phyloP scores from a whole-genome alignment of 1,140 invertebrate genomes.

The Acyrthosiphon pisum region DNA sequence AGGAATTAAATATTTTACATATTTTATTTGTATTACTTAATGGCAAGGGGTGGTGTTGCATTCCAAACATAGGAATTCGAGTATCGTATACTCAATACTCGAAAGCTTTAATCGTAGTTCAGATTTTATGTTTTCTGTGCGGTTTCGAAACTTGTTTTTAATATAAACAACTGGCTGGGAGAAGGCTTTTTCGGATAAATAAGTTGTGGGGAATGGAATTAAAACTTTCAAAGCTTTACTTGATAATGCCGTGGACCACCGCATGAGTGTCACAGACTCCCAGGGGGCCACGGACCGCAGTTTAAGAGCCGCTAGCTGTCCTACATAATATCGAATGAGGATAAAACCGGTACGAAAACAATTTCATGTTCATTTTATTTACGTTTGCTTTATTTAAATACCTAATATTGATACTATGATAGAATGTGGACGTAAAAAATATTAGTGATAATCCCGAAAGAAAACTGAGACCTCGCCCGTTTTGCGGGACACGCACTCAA shows the following conservation, averaged over 20 bases:
- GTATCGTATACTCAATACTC: background rate
- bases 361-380: background rate
- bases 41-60: background rate
- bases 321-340: background rate
- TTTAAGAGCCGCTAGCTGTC: background rate
- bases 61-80: background rate
- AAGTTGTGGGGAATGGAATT: background rate
- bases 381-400: background rate
- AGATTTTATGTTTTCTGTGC: background rate
- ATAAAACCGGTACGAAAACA: background rate
- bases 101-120: background rate
- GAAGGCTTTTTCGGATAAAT: background rate
- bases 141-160: background rate
- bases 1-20: background rate
- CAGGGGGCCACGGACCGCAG: background rate
- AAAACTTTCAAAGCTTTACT: slow-evolving; percentile 1
- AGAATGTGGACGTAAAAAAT: background rate
- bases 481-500: background rate
- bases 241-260: background rate
- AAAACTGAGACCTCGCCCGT: background rate
- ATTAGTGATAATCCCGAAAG: background rate
- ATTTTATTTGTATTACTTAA: background rate
- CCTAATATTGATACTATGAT: background rate
- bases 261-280: background rate
- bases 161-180: background rate